Base-by-base conservation (phyloP, 2,113 vertebrate species). In the Tragelaphus strepsiceros region DNA sequence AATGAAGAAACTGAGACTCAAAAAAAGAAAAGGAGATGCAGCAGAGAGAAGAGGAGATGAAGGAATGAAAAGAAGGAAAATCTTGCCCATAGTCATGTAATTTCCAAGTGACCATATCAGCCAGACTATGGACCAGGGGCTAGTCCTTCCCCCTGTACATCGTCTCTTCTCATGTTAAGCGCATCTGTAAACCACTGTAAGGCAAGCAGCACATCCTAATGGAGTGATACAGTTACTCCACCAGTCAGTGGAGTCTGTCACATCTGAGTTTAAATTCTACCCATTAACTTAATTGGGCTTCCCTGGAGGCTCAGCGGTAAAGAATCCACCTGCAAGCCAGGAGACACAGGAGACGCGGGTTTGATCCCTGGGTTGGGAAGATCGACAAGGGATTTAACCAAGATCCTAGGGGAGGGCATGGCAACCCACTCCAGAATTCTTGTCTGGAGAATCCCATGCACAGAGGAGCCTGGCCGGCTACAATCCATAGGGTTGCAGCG, bases 281-380 rank as follows among this genome's bases (percentile, higher is more conserved):
- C 39, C 80, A 53, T 10, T 43, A 74, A 43, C 71, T 74, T 43
- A 74, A 13, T 43, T 43, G 21, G 35, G 35, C 35, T 74, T 74
- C 71, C 21, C 35, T 7, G 71, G 11, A 24, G 21, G 11, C 71
- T 26, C 71, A 74, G 71, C 1, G 11, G 21, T 74, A 3, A 74
- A 43, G n/a, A 74, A 43, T 14, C 21, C 35, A 24, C 35, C 35
- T 7, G 71, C 5, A 74, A 24, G 10, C 35, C 71, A 43, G 35
- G 71, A 74, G 71, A 74, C 35, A 43, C 35, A 43, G 71, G 35
- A 43, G 5, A 74, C 1, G 0, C 0, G 0, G 35, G 35, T 39
- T 74, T 74, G 71, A 74, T 74, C 35, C 71, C 71, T 43, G 35
- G 21, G 21, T 43, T 74, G 71, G 35, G 71, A 74, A 43, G 71